Percentiles rank a stretch among this genome's conserved stretches.
phyloP scores from a whole-genome alignment of 2,888 invertebrate species.

The Saturnia japonica region DNA sequence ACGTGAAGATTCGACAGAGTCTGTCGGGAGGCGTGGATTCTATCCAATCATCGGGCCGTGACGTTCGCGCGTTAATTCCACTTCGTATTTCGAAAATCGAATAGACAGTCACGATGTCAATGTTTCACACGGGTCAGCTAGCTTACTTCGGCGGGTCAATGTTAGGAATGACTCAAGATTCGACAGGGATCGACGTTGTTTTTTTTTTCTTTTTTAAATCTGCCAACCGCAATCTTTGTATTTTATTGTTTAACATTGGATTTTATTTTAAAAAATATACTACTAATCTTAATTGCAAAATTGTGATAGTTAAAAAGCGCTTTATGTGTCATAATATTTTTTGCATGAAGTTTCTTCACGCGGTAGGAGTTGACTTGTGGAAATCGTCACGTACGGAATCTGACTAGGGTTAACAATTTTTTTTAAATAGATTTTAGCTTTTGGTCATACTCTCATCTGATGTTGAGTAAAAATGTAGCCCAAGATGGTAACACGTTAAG shows the following conservation, averaged over 20 bases:
- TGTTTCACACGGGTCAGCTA: conserved; percentile 70
- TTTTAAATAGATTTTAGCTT: background rate
- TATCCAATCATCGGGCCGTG: conserved; percentile 56
- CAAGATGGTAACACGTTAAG: too few species aligned
- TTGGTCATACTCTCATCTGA: too few species aligned
- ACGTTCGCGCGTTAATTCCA: conserved; percentile 47
- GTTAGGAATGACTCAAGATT: conserved; percentile 17
- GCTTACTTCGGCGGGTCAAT: conserved; percentile 31
- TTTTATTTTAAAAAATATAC: background rate
- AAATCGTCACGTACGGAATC: background rate
- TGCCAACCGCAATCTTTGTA: background rate
- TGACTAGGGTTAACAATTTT: conserved; percentile 32
- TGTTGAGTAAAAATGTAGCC: too few species aligned
- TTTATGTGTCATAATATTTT: too few species aligned
- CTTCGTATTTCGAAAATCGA: conserved; percentile 51
- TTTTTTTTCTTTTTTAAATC: background rate
- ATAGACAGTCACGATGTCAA: conserved; percentile 65
- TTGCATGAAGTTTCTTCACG: too few species aligned
- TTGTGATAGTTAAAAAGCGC: too few species aligned
- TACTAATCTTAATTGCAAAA: too few species aligned
- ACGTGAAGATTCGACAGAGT: conserved; percentile 9
- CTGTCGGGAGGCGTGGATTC: conserved; percentile 40
- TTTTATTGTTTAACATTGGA: background rate
- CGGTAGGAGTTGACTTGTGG: too few species aligned
- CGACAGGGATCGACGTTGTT: conserved; percentile 10